Conservation (phyloP, 2,113 vertebrate species). For the Aptenodytes forsteri region DNA sequence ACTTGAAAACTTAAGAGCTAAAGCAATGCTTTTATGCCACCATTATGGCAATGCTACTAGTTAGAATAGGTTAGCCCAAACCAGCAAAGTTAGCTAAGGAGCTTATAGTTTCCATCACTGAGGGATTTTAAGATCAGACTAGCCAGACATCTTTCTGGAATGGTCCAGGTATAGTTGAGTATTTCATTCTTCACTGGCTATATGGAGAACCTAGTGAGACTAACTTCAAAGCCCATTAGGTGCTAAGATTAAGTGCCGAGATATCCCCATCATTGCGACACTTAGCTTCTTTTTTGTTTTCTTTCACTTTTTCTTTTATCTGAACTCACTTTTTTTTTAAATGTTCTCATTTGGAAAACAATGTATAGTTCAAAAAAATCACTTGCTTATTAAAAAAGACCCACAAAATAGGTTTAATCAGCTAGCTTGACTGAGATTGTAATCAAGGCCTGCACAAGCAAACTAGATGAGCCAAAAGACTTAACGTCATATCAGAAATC, state of each 20-base stretch:
- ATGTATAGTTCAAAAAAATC: neutral
- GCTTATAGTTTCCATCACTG: neutral
- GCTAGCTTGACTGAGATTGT: neutral
- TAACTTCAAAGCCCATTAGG: neutral
- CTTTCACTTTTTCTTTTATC: neutral
- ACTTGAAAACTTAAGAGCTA: neutral
- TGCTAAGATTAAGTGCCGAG: neutral
- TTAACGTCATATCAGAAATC: neutral
- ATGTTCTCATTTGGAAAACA: neutral
- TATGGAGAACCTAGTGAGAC: neutral
- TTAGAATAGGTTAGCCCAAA: neutral
- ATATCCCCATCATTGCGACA: rapidly evolving
- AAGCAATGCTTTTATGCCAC: neutral
- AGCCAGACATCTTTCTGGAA: neutral
- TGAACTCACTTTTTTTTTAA: neutral
- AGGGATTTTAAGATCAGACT: neutral
- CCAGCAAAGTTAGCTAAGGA: neutral
- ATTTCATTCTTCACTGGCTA: neutral
- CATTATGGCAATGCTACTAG: neutral
- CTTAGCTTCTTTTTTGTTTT: neutral
- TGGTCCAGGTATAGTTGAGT: neutral
- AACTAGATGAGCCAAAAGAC: neutral
- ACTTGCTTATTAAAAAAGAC: neutral
- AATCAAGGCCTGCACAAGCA: neutral
- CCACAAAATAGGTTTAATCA: neutral